Base-by-base conservation (phyloP, 2,113 vertebrate species). In the Chionomys nivalis region DNA sequence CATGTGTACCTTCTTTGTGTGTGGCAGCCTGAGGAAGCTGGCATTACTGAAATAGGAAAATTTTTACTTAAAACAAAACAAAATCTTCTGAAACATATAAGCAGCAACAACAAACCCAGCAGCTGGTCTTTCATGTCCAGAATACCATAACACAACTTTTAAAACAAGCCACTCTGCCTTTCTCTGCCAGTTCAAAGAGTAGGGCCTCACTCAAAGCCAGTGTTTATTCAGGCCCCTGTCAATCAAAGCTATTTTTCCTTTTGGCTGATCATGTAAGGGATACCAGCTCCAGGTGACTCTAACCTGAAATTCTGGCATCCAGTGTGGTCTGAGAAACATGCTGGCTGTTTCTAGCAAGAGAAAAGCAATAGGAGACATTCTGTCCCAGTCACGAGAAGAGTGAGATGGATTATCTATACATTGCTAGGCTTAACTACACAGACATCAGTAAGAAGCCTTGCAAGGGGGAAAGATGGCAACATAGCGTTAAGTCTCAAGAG, bases 281-380 rank as follows among this genome's bases (percentile, higher is more conserved):
- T 76, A 58, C 23, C 63, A 85, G 49, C 36, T 76, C 70, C 76
- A 33, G 63, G 13, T 24, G 26, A 39, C 44, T 72, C 76, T 81
- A 68, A 89, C 21, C 61, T 63, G 44, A 70, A 65, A 81, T 76
- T 66, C 39, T 77, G 91, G 28, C 19, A 96, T 93, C 91, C 44
- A 82, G 5, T 75, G 75, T 2, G 28, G 24, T 63, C 39, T 91
- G n/a, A 82, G 86, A n/a, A 86, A 89, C n/a, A 82, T 36, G 77
- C 61, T 79, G 19, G 47, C 39, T 94, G 88, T 88, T 82, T 65
- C 13, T 42, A 89, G 70, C 55, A 78, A 21, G 39, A 70, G 58
- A 82, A 93, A 87, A 93, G 39, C 81, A 91, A 3, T 75, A 89
- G 39, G 47, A 95, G 26, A 89, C 83, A 90, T 97, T 90, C 55